phyloP scores from a whole-genome alignment of 2,797 vertebrate genomes.

The Rhinoraja longicauda region DNA sequence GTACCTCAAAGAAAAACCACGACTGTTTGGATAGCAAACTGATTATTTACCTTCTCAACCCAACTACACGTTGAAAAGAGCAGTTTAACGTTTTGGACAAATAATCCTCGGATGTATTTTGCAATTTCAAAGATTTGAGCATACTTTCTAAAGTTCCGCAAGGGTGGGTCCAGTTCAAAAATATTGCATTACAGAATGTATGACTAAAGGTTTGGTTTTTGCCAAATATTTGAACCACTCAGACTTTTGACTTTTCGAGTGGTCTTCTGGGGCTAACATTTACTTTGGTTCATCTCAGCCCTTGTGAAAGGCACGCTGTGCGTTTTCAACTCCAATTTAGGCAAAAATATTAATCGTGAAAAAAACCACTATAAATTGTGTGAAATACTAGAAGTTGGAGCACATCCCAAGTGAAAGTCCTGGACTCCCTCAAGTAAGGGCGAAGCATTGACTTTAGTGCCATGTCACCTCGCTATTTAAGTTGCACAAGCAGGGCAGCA shows the following conservation, averaged over 20 bases:
- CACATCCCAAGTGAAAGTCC: constrained; percentile 1
- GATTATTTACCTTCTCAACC: not conserved
- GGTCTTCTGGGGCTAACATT: not conserved
- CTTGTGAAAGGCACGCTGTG: not conserved
- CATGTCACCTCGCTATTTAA: not conserved
- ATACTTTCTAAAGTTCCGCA: not conserved
- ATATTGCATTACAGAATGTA: not conserved
- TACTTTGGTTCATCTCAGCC: not conserved
- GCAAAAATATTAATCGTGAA: constrained; percentile 26
- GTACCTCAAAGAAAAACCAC: not conserved
- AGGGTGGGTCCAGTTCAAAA: not conserved
- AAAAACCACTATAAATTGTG: not conserved
- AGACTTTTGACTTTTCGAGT: constrained; percentile 9
- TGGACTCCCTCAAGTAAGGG: constrained; percentile 23
- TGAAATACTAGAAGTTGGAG: constrained; percentile 17
- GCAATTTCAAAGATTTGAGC: not conserved
- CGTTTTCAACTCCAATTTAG: constrained; percentile 25
- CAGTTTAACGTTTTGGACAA: not conserved
- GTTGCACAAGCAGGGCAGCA: constrained; percentile 26
- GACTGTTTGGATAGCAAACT: no score
- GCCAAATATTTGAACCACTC: not conserved
- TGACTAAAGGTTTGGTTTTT: not conserved
- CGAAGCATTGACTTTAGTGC: not conserved
- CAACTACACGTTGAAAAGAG: no score
- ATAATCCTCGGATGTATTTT: not conserved